Base-by-base conservation (phyloP, 1,140 invertebrate genomes). In the Pteromalus puparum region DNA sequence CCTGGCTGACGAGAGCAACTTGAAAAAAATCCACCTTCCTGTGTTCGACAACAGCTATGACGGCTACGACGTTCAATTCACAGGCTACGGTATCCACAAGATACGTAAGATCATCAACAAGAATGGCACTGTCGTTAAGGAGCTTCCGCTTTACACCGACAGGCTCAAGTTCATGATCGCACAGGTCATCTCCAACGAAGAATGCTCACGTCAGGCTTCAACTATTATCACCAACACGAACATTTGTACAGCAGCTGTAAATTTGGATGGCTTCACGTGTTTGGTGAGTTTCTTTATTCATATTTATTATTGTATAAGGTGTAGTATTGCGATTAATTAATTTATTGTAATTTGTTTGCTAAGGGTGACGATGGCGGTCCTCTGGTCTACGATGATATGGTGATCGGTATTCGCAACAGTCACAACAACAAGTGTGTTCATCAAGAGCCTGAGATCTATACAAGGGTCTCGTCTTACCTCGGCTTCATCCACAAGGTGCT, bases 11-110 rank as follows among this genome's bases (percentile, higher is more conserved):
- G 24, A 28, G 24, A 28, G 48, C 7, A 21, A n/a, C 0, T 77
- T 48, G 24, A 24, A 26, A 24, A 77, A 77, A 15, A 13, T 77
- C 9, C 26, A 77, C 2, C 24, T 77, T 13, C 75, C 75, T 5
- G 15, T n/a, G 4, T 7, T 5, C 12, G 38, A 75, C 34, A 42
- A 34, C 30, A 34, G 38, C n/a, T 75, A 75, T 6, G 73, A 38
- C 18, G 73, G 38, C 13, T 38, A 75, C 9, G n/a, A 13, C 0
- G 73, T 75, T 0, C 18, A 42, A 42, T 42, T 42, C 10, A 42
- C 30, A 13, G 73, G 73, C n/a, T 75, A 75, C 73, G 73, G 73
- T 15, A 34, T 75, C 18, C 38, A 75, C 34, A 30, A 75, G 38
- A 42, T 42, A 9, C 38, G 38, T 10, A 42, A 42, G 38, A 5